Evolutionary conservation across 2,888 invertebrate genomes (phyloP), one percentile per base, ranked within the genome.

Genomic region (Chrysolina americana): DNA sequence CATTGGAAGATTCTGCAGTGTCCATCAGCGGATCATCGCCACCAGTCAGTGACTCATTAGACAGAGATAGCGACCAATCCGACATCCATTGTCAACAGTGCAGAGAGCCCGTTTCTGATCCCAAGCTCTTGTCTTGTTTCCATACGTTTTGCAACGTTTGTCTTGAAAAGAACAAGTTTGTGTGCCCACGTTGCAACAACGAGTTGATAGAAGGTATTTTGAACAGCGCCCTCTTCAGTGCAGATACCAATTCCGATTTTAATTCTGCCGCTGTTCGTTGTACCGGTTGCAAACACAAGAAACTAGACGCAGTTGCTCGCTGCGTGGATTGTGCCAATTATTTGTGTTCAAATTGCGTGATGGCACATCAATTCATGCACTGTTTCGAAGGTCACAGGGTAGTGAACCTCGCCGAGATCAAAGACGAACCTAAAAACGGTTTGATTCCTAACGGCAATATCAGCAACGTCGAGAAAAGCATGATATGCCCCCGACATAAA

Each of bases 331-430:
- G 99, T 89, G 95, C 96, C 85, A 97, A 97, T 87, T 96, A 95
- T 87, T 92, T 99, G 82, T 99, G 99, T 90, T 94, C 96, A 75
- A 97, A 98, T 88, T 99, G 99, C 92, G 97, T 97, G 85, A 98
- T 98, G 94, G 98, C 98, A 78, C 99, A 99, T 89, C 97, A 98
- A 89, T 98, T 96, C 88, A 98, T 99, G 98, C 98, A 98, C 89
- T 98, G 98, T 88, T 99, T 99, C 89, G 97, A 98, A 88, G 98
- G 97, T 78, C 98, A 98, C 89, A 93, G 97, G 74, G 97, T 98
- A 75, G 92, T 95, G 82, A 91, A 93, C 77, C 90, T 95, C 83
- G 87, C 89, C 53, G 93, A 93, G 78, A 85, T 92, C 70, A 93
- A 93, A 86, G 91, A 93, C 83, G 92, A 92, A 77, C 82, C 86